Evolutionary conservation across 1,140 invertebrate species (phyloP), one percentile per base, ranked within the genome.

Genomic region (Zaprionus kolodkinae): DNA sequence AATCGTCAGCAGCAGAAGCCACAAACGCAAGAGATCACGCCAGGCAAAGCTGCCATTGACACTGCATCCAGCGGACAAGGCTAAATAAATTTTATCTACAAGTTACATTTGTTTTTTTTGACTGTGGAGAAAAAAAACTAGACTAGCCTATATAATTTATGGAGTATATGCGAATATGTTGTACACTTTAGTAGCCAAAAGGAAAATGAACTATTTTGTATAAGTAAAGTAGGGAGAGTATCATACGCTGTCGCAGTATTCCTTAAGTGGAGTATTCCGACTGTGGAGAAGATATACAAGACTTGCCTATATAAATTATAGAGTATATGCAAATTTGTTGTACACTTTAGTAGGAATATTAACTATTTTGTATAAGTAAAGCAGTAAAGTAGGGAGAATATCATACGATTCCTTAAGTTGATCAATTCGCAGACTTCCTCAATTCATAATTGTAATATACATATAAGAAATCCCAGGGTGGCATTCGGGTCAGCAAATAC

Each of bases 41-140:
- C 43, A 36, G 25, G 4, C 6, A 27, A 64, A n/a, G 15, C 65
- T 43, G 48, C 25, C 45, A 35, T 38, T 40, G 59, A 70, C 40
- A 59, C 11, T 54, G 56, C 25, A 6, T n/a, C 30, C 30, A 73
- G 40, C 50, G 52, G 54, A 12, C 54, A 63, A 12, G 15, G 43
- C 7, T 71, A 72, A 66, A 25, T 72, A 33, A 11, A 59, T 25
- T 48, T 69, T 45, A 25, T 21, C 13, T 59, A 52, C 17, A 30
- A 35, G 17, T 25, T 36, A 71, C 50, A 55, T 7, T 55, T 54
- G 25, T 62, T 52, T 43, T 33, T 15, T 36, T 25, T 25, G 27
- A 30, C 6, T 30, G n/a, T 35, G 15, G 30, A 7, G 21, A 25
- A 15, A 15, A 25, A 33, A 67, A 59, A 36, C 48, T 40, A 59